Conservation (phyloP, 2,888 invertebrate species). For the Pachymerium ferrugineum region DNA sequence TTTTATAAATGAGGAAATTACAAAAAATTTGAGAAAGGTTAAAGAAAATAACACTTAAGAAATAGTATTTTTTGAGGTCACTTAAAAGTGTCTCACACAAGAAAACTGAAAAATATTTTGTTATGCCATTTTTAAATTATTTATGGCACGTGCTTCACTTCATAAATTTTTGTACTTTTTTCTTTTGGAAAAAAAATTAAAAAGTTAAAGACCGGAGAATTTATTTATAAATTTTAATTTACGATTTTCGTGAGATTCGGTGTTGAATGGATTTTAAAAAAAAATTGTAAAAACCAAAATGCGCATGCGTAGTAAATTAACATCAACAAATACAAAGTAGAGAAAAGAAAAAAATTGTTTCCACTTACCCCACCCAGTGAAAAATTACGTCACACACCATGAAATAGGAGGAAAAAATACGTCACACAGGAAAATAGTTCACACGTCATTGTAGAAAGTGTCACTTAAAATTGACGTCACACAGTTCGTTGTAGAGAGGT, state of each 20-base stretch:
- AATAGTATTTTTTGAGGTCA: too few relatives aligned
- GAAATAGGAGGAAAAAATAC: constrained; percentile 23
- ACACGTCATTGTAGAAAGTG: constrained; percentile 19
- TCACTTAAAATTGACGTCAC: constrained; percentile 6
- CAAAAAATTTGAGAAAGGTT: neutral
- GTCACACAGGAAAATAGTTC: constrained; percentile 1
- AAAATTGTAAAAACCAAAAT: constrained; percentile 4
- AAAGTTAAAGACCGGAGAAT: constrained; percentile 12
- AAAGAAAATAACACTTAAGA: neutral
- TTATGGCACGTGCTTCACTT: constrained; percentile 27
- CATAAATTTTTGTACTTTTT: constrained; percentile 7
- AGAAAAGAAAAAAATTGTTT: neutral
- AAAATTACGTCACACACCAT: constrained; percentile 19
- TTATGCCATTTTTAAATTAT: constrained; percentile 14
- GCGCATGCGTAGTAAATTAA: too few relatives aligned
- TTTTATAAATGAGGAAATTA: too few relatives aligned
- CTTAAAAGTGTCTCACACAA: too few relatives aligned
- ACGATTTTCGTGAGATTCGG: neutral
- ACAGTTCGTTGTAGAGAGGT: neutral
- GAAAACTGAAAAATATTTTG: too few relatives aligned
- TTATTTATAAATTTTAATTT: neutral
- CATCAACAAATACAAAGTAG: neutral
- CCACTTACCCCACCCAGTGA: constrained; percentile 8
- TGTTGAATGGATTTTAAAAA: neutral
- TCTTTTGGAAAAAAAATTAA: neutral